Percentiles rank a stretch among this genome's conserved stretches.
phyloP scores from a whole-genome alignment of 37 sponge, comb jelly and placozoan species.

The Halichondria panicea region DNA sequence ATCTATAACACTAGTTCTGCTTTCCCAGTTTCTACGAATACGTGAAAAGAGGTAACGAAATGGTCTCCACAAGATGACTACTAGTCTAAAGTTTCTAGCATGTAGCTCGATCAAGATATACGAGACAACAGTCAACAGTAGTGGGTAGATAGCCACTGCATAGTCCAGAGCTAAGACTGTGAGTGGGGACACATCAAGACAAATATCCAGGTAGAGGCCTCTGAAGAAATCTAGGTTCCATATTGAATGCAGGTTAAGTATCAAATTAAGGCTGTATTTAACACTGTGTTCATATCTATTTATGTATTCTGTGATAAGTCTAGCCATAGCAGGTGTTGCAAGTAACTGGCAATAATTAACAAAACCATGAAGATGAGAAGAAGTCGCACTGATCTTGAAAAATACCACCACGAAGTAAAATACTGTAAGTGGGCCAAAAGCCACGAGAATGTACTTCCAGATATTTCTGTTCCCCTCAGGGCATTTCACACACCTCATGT shows the following conservation, averaged over 20 bases:
- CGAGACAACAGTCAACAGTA: conserved; percentile 1
- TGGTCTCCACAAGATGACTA: no score
- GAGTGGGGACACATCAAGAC: conserved; percentile 11
- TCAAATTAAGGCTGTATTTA: no score
- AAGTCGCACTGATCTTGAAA: conserved; percentile 12
- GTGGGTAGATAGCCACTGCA: conserved; percentile 33
- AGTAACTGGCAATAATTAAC: conserved; percentile 1
- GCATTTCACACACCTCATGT: conserved; percentile 14
- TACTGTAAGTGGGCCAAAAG: conserved; percentile 22
- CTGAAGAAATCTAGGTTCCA: conserved; percentile 40
- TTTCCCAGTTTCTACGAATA: no score
- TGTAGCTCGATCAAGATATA: no score
- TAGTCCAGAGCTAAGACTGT: conserved; percentile 20
- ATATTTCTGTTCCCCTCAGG: not conserved
- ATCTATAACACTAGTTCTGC: no score
- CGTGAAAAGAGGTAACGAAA: no score
- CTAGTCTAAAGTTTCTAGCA: no score
- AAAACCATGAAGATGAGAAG: conserved; percentile 11
- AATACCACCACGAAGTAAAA: conserved; percentile 19
- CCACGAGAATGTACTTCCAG: conserved; percentile 3
- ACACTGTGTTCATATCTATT: no score
- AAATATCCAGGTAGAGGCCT: not conserved
- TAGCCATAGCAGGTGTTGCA: not conserved
- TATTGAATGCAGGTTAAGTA: not conserved
- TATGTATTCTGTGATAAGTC: no score